phyloP scores from a whole-genome alignment of 2,113 vertebrate species.

The Pangasianodon gigas region DNA sequence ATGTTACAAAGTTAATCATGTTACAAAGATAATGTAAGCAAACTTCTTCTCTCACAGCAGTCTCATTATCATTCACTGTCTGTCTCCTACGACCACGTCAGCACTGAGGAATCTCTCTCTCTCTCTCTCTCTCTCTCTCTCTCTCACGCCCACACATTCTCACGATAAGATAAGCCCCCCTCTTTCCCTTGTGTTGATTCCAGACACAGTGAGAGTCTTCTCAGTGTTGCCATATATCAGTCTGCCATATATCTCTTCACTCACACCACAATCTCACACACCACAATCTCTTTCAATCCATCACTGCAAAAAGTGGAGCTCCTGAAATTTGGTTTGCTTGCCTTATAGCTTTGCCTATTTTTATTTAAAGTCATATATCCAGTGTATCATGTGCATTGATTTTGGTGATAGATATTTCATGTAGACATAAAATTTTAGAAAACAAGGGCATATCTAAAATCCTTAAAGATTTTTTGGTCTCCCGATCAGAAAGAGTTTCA shows the following conservation, averaged over 20 bases:
- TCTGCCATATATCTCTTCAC: background rate
- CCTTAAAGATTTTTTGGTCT: background rate
- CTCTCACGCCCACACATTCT: conserved; percentile 32
- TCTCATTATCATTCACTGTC: conserved; percentile 19
- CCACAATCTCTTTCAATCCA: conserved; percentile 13
- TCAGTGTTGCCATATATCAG: conserved; percentile 32
- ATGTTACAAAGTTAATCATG: too few species aligned
- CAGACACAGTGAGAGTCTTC: conserved; percentile 36
- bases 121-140: conserved; percentile 6
- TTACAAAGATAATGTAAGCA: too few species aligned
- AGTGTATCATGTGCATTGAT: background rate
- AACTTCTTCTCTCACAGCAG: background rate
- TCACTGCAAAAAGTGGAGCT: background rate
- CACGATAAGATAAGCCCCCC: conserved; percentile 39
- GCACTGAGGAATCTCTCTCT: conserved; percentile 51
- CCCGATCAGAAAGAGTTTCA: background rate
- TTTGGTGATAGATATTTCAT: background rate
- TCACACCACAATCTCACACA: conserved; percentile 10
- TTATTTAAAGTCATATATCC: background rate
- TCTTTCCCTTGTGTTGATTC: background rate
- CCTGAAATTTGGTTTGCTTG: background rate
- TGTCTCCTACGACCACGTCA: conserved; percentile 43
- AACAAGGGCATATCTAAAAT: background rate
- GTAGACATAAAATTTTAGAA: background rate
- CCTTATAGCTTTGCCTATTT: background rate